These are phyloP conservation scores for Drosophila sechellia DNA, from an alignment of 1,140 invertebrate genomes.

Conservation along the genomic window DNA sequence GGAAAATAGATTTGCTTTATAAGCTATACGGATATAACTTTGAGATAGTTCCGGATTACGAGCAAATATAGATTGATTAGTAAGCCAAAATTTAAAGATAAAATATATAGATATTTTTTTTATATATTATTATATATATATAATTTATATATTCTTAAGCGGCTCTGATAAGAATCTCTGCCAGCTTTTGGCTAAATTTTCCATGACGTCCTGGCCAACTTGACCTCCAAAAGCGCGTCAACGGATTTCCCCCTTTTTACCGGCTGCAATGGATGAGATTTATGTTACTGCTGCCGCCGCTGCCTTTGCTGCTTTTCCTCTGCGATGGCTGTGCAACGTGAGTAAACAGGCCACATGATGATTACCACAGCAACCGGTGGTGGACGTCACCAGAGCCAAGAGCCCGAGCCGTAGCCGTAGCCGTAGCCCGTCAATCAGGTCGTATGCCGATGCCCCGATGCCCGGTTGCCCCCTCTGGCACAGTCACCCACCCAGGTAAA, in stretches of 20 bases:
- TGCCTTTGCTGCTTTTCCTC: slow-evolving; percentile 4
- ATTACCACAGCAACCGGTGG: slow-evolving; percentile 54
- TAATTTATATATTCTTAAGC: not conserved
- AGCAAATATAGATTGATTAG: not conserved
- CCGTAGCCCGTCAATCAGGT: slow-evolving; percentile 2
- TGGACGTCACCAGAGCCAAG: slow-evolving; percentile 32
- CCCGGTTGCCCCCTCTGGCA: no score
- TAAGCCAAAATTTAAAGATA: no score
- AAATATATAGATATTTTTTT: no score
- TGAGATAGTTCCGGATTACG: not conserved
- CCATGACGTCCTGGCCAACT: slow-evolving; percentile 26
- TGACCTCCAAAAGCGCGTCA: slow-evolving; percentile 60
- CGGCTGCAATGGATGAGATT: slow-evolving; percentile 3
- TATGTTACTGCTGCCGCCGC: not conserved
- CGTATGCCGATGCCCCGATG: not conserved
- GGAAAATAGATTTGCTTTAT: not conserved
- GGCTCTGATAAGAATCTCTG: not conserved
- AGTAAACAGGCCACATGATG: slow-evolving; percentile 50
- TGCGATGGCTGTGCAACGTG: slow-evolving; percentile 63
- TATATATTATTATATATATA: no score
- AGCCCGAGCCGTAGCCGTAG: not conserved
- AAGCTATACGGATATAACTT: not conserved
- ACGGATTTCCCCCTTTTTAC: slow-evolving; percentile 32
- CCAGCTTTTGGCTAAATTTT: slow-evolving; percentile 36
- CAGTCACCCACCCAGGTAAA: slow-evolving; percentile 8